Evolutionary conservation across 2,797 vertebrate species (phyloP).

Genomic region (Philypnodon macrostomus): DNA sequence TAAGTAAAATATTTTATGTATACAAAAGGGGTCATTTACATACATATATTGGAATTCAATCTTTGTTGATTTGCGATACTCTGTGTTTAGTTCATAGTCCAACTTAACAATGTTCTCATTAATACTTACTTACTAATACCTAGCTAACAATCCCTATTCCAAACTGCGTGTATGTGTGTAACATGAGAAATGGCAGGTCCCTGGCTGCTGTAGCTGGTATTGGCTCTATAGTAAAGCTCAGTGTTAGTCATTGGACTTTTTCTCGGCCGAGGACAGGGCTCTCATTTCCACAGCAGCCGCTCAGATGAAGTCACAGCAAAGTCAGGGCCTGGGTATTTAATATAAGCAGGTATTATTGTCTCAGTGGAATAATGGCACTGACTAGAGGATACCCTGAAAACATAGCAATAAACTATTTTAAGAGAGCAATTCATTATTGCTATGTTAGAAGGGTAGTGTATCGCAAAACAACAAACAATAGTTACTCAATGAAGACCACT

Average conservation of each 20-base stretch:
- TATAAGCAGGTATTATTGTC: slow-evolving; percentile 20
- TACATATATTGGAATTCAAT: too few species aligned
- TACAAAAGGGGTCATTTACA: too few species aligned
- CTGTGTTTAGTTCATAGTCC: too few species aligned
- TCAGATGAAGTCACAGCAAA: slow-evolving; percentile 17
- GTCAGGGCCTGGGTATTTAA: slow-evolving; percentile 40
- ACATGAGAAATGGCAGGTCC: slow-evolving; percentile 61
- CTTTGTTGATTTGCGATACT: too few species aligned
- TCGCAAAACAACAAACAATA: background rate
- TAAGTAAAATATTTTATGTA: too few species aligned
- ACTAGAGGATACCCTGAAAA: background rate
- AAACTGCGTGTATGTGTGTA: slow-evolving; percentile 43
- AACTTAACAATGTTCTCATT: too few species aligned
- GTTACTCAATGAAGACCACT: too few species aligned
- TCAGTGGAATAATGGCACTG: slow-evolving; percentile 5
- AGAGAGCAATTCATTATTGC: background rate
- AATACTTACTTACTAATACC: too few species aligned
- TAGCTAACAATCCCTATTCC: slow-evolving; percentile 18
- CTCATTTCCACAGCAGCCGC: slow-evolving; percentile 19
- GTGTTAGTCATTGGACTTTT: slow-evolving; percentile 14
- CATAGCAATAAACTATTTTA: background rate
- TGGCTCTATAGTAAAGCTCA: slow-evolving; percentile 37
- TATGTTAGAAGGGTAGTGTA: background rate
- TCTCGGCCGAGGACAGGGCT: slow-evolving; percentile 16
- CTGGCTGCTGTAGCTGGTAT: slow-evolving; percentile 27